These are phyloP conservation scores for Lagothrix lagotricha DNA, from an alignment of 2,797 vertebrate genomes.

Conservation along the genomic window DNA sequence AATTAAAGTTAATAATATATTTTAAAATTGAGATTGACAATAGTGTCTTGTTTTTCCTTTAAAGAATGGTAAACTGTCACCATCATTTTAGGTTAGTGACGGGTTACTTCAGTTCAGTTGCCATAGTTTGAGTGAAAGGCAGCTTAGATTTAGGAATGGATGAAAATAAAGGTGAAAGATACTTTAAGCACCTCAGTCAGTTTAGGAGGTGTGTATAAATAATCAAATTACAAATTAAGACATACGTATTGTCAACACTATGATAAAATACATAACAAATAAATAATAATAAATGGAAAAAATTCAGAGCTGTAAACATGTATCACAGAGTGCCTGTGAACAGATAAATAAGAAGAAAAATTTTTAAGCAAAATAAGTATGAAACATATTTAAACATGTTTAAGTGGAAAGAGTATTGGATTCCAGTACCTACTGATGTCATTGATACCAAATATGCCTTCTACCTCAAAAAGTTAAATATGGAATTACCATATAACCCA, in stretches of 20 bases:
- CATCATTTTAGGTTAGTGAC: background rate
- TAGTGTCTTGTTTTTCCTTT: background rate
- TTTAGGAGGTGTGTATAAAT: background rate
- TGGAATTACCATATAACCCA: background rate
- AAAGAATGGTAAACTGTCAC: background rate
- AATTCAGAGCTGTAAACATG: background rate
- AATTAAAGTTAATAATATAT: background rate
- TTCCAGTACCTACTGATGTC: background rate
- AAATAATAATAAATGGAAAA: background rate
- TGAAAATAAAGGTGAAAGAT: background rate
- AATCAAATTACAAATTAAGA: background rate
- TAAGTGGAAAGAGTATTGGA: background rate
- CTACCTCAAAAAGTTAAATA: background rate
- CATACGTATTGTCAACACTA: background rate
- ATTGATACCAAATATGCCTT: background rate
- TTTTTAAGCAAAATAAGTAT: background rate
- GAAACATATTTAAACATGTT: background rate
- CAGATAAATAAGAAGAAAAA: background rate
- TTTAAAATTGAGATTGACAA: slow-evolving; percentile 6
- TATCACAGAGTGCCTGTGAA: background rate
- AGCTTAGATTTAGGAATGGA: background rate
- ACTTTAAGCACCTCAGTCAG: background rate
- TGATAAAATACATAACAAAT: background rate
- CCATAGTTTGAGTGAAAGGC: background rate
- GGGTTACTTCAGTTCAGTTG: background rate